Conservation (phyloP, 2,797 vertebrate species). For the Aulostomus chinensis region DNA sequence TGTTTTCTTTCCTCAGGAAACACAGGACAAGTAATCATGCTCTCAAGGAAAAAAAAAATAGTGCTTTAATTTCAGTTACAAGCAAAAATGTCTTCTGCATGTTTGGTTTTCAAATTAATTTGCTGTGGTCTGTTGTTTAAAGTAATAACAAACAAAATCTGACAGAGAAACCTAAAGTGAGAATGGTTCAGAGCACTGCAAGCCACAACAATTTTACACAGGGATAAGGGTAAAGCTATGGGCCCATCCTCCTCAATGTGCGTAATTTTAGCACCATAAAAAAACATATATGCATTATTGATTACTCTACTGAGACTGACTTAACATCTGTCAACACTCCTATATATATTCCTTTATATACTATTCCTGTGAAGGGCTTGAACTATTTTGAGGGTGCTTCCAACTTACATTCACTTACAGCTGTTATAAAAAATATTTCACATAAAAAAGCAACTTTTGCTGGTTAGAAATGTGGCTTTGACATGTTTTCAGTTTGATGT, state of each 20-base stretch:
- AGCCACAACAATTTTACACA: slow-evolving; percentile 1
- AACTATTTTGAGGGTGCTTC: not conserved
- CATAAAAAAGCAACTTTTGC: too few species aligned
- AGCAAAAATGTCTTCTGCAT: too few species aligned
- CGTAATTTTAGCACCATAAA: slow-evolving; percentile 20
- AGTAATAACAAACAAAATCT: slow-evolving; percentile 30
- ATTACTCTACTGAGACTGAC: slow-evolving; percentile 9
- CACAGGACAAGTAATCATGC: too few species aligned
- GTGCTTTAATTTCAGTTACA: too few species aligned
- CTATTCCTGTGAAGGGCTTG: too few species aligned
- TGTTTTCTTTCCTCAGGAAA: too few species aligned
- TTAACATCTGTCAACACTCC: slow-evolving; percentile 11
- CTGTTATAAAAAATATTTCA: not conserved
- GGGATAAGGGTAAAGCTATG: slow-evolving; percentile 2
- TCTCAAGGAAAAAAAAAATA: too few species aligned
- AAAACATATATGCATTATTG: slow-evolving; percentile 3
- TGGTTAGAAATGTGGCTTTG: too few species aligned
- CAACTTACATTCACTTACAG: not conserved
- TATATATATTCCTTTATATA: slow-evolving; percentile 20
- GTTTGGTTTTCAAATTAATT: too few species aligned
- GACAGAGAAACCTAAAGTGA: slow-evolving; percentile 16
- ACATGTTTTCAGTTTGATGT: too few species aligned
- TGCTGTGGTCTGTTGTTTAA: slow-evolving; percentile 24
- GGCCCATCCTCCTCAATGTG: not conserved
- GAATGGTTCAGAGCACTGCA: slow-evolving; percentile 14